phyloP scores from a whole-genome alignment of 2,888 invertebrate genomes.

The Trichopria drosophilae region DNA sequence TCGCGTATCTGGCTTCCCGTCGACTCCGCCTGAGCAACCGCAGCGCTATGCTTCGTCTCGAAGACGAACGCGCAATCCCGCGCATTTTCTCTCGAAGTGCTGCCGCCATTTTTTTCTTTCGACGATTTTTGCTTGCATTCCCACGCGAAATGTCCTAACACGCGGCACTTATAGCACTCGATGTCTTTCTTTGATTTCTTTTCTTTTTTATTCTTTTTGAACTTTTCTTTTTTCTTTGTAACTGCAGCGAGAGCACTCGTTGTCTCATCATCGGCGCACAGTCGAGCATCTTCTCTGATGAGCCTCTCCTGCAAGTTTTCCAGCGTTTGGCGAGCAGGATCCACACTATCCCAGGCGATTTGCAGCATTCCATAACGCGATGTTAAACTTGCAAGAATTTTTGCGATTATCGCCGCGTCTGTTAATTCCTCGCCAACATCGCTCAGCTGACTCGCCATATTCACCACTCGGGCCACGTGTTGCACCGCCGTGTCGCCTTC shows the following conservation, averaged over 20 bases:
- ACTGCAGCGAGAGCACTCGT: too few relatives aligned
- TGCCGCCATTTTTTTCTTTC: constrained; percentile 23
- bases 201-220: too few relatives aligned
- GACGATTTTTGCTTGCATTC: not conserved
- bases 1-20: too few relatives aligned
- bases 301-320: constrained; percentile 25
- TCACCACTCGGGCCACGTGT: constrained; percentile 9
- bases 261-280: not conserved
- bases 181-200: constrained; percentile 8
- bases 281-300: constrained; percentile 20
- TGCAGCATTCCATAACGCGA: too few relatives aligned
- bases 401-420: constrained; percentile 15
- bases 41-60: not conserved
- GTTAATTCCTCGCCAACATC: constrained; percentile 23
- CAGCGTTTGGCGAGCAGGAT: constrained; percentile 14
- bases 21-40: constrained; percentile 5
- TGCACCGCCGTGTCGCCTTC: constrained; percentile 15
- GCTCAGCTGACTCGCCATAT: constrained; percentile 14
- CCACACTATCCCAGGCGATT: too few relatives aligned
- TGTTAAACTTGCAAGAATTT: constrained; percentile 29
- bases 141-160: constrained; percentile 9
- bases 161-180: constrained; percentile 11
- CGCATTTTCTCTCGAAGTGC: not conserved
- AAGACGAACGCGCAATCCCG: not conserved
- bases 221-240: too few relatives aligned